These are phyloP conservation scores for Globodera rostochiensis DNA, from an alignment of 1,140 invertebrate species.

Conservation along the genomic window DNA sequence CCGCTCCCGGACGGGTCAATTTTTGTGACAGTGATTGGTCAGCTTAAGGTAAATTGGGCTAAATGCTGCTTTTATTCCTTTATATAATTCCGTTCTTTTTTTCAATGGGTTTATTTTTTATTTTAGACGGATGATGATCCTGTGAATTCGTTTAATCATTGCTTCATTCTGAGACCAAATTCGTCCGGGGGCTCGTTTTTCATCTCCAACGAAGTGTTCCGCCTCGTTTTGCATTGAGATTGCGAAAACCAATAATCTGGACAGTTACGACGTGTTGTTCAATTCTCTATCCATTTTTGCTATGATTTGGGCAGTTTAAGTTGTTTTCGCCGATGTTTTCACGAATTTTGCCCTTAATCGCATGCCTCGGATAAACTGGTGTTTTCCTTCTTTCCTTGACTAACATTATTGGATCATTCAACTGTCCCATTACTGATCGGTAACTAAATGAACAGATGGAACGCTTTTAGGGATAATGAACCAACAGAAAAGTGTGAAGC, in stretches of 20 bases:
- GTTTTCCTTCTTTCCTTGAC: neutral
- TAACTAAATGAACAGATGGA: neutral
- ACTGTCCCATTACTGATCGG: slow-evolving; percentile 11
- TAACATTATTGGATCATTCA: slow-evolving; percentile 13
- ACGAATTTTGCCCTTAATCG: neutral
- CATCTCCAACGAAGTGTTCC: slow-evolving; percentile 65
- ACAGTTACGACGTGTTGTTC: slow-evolving; percentile 34
- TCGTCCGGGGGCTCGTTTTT: slow-evolving; percentile 55
- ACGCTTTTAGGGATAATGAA: slow-evolving; percentile 3
- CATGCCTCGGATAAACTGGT: slow-evolving; percentile 19
- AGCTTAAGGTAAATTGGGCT: slow-evolving; percentile 56
- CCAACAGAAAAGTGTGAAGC: slow-evolving; percentile 45
- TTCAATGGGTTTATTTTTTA: no score
- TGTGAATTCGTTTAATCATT: slow-evolving; percentile 61
- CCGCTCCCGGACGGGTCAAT: slow-evolving; percentile 64
- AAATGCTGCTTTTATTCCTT: slow-evolving; percentile 22
- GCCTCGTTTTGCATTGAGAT: slow-evolving; percentile 60
- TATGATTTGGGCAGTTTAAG: slow-evolving; percentile 10
- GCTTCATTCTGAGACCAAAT: slow-evolving; percentile 61
- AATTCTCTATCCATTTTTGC: slow-evolving; percentile 4
- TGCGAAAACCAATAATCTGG: neutral
- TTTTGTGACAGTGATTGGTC: slow-evolving; percentile 61
- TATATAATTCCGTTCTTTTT: slow-evolving; percentile 21
- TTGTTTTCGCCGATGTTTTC: neutral
- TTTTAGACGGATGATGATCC: slow-evolving; percentile 64